phyloP scores from a whole-genome alignment of 2,888 invertebrate genomes.

The Spicauda simplicius region DNA sequence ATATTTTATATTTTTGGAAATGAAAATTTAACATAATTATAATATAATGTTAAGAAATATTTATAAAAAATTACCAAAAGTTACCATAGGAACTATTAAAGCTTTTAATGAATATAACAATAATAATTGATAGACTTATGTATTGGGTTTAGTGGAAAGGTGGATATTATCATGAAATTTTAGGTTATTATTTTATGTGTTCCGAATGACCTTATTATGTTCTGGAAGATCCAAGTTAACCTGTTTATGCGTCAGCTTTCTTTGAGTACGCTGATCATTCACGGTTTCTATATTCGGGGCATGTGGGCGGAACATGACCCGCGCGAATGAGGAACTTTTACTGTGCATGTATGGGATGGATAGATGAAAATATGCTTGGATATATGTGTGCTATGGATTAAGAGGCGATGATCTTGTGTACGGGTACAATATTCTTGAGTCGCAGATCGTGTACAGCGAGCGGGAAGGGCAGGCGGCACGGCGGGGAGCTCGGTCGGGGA shows the following conservation, averaged over 20 bases:
- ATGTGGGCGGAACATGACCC: too few species aligned
- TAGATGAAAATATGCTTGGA: neutral
- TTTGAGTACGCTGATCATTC: too few species aligned
- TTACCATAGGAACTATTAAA: constrained; percentile 9
- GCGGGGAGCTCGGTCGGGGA: constrained; percentile 46
- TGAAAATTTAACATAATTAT: constrained; percentile 21
- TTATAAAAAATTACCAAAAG: constrained; percentile 11
- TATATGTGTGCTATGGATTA: neutral
- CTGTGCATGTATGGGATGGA: too few species aligned
- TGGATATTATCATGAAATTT: too few species aligned
- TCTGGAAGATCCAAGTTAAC: too few species aligned
- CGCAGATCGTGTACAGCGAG: constrained; percentile 71
- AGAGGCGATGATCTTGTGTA: constrained; percentile 6
- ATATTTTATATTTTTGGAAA: constrained; percentile 18
- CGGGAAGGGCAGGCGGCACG: constrained; percentile 75
- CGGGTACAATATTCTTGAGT: constrained; percentile 48
- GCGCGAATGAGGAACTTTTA: too few species aligned
- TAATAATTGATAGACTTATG: neutral
- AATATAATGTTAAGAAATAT: constrained; percentile 8
- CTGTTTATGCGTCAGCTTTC: too few species aligned
- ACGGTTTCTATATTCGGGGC: too few species aligned
- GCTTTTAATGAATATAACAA: neutral
- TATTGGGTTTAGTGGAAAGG: too few species aligned
- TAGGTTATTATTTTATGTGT: too few species aligned
- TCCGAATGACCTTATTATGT: too few species aligned